Evolutionary conservation across 2,113 vertebrate genomes (phyloP), one percentile per base, ranked within the genome.

Genomic region (Cardinalis cardinalis): DNA sequence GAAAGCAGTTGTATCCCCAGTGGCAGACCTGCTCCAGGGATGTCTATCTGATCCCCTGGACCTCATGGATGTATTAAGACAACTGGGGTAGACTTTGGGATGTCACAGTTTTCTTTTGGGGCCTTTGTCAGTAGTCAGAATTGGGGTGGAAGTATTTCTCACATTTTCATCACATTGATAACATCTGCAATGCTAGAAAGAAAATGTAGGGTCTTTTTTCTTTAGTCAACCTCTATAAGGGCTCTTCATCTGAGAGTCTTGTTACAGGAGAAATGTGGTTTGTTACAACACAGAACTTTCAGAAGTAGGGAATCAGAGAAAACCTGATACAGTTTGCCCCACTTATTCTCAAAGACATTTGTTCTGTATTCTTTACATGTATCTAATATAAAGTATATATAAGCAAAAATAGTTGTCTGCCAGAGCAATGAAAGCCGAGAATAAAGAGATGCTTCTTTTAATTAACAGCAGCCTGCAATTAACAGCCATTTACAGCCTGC

Each of bases 191-290:
- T 40, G 60, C 17, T 25, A 84, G 34, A 66, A 77, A 83, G 23
- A 55, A n/a, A 84, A 80, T 0, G 0, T 25, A 14, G 3, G 28
- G n/a, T 43, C 7, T 18, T 63, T 34, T 43, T 46, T 56, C 1
- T 18, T 56, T 52, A 56, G 25, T 53, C 31, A 32, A 0, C 1
- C 48, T 58, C 16, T 32, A 2, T 26, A 56, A 68, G 1, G 8
- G 11, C 18, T 80, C 52, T 51, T 59, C 12, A 40, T 43, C 19
- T 31, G 6, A 80, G 46, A 61, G 38, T 21, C 40, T 32, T 75
- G 2, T 52, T 66, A 21, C 8, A 44, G 24, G 1, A 3, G 24
- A 74, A 84, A 56, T 1, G 2, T 25, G 15, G 41, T 41, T n/a
- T 69, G 17, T 28, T 52, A 23, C 43, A 77, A n/a, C 12, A 11